These are phyloP conservation scores for Ochropacha duplaris DNA, from an alignment of 2,888 invertebrate genomes.

Conservation along the genomic window DNA sequence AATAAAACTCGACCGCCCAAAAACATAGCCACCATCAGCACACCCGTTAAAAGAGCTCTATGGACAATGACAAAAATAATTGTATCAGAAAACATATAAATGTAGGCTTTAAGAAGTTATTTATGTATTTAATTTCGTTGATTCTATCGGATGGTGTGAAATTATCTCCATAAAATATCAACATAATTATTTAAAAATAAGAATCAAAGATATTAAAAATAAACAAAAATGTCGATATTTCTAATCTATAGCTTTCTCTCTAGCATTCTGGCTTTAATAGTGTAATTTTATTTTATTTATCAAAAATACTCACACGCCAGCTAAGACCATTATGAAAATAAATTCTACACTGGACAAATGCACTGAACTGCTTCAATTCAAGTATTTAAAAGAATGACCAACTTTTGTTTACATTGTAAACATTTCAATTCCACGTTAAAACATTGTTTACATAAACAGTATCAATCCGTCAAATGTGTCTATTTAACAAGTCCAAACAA, in stretches of 20 bases:
- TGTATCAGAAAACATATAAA: background rate
- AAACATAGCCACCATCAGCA: slow-evolving; percentile 43
- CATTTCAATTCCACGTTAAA: background rate
- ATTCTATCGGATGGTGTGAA: no score
- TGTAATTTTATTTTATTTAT: background rate
- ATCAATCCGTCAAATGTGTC: background rate
- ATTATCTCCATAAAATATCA: no score
- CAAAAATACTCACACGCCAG: slow-evolving; percentile 41
- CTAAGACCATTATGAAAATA: slow-evolving; percentile 34
- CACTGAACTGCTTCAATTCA: background rate
- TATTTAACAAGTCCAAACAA: background rate
- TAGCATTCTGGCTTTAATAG: background rate
- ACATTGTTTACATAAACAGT: background rate
- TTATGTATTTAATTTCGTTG: no score
- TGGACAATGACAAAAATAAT: slow-evolving; percentile 3
- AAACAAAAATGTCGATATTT: background rate
- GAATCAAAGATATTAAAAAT: no score
- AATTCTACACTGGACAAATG: slow-evolving; percentile 6
- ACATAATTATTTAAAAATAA: no score
- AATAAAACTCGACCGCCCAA: slow-evolving; percentile 48
- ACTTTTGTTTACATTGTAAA: background rate
- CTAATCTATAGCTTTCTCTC: no score
- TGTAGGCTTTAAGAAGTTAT: no score
- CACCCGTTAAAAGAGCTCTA: slow-evolving; percentile 52
- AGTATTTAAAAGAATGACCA: background rate